Conservation (phyloP, 1,140 invertebrate genomes). For the Drosophila ogumai region DNA sequence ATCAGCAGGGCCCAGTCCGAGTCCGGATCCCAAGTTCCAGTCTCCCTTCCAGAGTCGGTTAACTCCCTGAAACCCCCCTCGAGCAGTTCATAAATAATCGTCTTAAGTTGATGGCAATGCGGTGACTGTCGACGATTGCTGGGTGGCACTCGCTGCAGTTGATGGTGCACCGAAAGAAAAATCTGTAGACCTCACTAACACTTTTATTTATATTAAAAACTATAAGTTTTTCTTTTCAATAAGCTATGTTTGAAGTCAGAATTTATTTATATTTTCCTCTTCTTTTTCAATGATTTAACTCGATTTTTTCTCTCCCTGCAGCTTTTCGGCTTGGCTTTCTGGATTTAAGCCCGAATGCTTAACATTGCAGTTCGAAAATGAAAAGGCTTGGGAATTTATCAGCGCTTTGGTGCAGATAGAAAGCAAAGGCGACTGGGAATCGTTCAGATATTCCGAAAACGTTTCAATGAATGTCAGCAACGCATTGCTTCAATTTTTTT, state of each 20-base stretch:
- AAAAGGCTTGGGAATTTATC: slow-evolving; percentile 43
- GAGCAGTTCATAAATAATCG: slow-evolving; percentile 84
- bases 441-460: slow-evolving; percentile 79
- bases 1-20: slow-evolving; percentile 34
- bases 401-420: slow-evolving; percentile 52
- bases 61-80: slow-evolving; percentile 22
- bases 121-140: slow-evolving; percentile 61
- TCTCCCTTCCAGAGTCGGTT: neutral
- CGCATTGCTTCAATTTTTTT: slow-evolving; percentile 77
- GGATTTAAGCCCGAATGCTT: slow-evolving; percentile 33
- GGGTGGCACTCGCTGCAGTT: slow-evolving; percentile 53
- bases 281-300: neutral
- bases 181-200: neutral
- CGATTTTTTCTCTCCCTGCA: slow-evolving; percentile 31
- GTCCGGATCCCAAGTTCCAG: slow-evolving; percentile 19
- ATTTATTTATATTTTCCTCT: neutral
- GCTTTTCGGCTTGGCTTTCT: slow-evolving; percentile 56
- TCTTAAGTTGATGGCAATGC: slow-evolving; percentile 80
- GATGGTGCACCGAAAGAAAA: slow-evolving; percentile 43
- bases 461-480: slow-evolving; percentile 81
- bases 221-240: neutral
- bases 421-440: slow-evolving; percentile 52
- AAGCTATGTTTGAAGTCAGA: too few relatives aligned
- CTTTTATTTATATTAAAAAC: neutral
- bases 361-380: slow-evolving; percentile 56